These are phyloP conservation scores for Scaptomyza graminum DNA, from an alignment of 1,140 invertebrate species.

Conservation along the genomic window DNA sequence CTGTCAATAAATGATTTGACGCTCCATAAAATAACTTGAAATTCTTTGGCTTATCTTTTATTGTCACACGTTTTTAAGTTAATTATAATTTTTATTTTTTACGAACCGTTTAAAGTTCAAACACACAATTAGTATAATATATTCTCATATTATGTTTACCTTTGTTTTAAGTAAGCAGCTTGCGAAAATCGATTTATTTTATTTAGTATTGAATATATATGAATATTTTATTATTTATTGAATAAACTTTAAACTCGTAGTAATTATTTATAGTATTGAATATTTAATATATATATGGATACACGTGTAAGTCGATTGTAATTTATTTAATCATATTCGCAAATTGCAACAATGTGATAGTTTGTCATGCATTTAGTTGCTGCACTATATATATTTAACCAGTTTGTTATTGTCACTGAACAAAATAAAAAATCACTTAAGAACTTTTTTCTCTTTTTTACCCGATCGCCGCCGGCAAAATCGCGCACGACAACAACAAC, in stretches of 20 bases:
- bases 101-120: too few species aligned
- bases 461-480: slow-evolving; percentile 66
- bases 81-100: too few species aligned
- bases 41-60: too few species aligned
- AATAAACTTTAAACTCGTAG: slow-evolving; percentile 9
- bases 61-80: too few species aligned
- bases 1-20: too few species aligned
- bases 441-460: slow-evolving; percentile 3
- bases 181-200: neutral
- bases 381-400: slow-evolving; percentile 37
- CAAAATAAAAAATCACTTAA: slow-evolving; percentile 70
- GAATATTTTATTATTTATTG: slow-evolving; percentile 14
- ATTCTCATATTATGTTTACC: slow-evolving; percentile 10
- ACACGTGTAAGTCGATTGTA: slow-evolving; percentile 1
- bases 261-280: slow-evolving; percentile 6
- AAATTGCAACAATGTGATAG: slow-evolving; percentile 5
- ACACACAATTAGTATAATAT: neutral
- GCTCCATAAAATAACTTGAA: too few species aligned
- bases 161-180: slow-evolving; percentile 2
- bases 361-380: slow-evolving; percentile 19
- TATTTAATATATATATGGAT: neutral
- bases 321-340: slow-evolving; percentile 3
- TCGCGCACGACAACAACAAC: slow-evolving; percentile 30
- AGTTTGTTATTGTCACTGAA: slow-evolving; percentile 59
- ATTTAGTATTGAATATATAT: slow-evolving; percentile 10